Evolutionary conservation across 1,140 invertebrate genomes (phyloP), one percentile per base, ranked within the genome.

Genomic region (Manduca sexta): DNA sequence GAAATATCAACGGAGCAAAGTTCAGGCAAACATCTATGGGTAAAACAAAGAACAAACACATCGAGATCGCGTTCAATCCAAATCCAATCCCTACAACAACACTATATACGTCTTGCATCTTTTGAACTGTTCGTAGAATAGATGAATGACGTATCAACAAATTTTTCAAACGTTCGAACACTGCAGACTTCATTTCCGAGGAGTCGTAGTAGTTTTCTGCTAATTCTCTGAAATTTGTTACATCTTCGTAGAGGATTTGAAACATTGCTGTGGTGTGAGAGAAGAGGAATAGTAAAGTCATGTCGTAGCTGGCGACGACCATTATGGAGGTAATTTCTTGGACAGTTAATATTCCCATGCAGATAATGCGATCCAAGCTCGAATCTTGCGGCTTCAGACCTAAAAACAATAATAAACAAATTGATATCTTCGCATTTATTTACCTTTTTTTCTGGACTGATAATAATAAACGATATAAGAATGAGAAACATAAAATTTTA

Each of bases 31-130:
- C 35, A 10, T 65, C 52, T 2, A 63, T 12, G 4, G 56, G 62
- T 1, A 71, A 44, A 10, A 63, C 59, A 43, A 65, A 59, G 16
- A 63, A 65, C 12, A 68, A 34, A 21, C 56, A 61, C 12, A 68
- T 21, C 2, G 51, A 57, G 4, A 68, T 54, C 10, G 64, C 60
- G 45, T 65, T 45, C 3, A 64, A 37, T 7, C 48, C 55, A 21
- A 69, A 66, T 12, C 49, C 52, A 2, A 66, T 26, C 2, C 66
- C 63, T 16, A 69, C 61, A 3, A 41, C 12, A 2, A 51, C 15
- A 18, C 53, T 53, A 30, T 62, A 69, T 12, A 65, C 51, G 29
- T 41, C 16, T 49, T 67, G 57, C 14, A 67, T 16, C 16, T 56
- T 56, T n/a, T 44, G 34, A n/a, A 60, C 55, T 13, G 64, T 67